A percentile compares a stretch with the other conserved stretches of the same genome.
These are phyloP conservation scores for Pycnomerus fuliginosus DNA, from an alignment of 2,888 invertebrate species.

Conservation along the genomic window DNA sequence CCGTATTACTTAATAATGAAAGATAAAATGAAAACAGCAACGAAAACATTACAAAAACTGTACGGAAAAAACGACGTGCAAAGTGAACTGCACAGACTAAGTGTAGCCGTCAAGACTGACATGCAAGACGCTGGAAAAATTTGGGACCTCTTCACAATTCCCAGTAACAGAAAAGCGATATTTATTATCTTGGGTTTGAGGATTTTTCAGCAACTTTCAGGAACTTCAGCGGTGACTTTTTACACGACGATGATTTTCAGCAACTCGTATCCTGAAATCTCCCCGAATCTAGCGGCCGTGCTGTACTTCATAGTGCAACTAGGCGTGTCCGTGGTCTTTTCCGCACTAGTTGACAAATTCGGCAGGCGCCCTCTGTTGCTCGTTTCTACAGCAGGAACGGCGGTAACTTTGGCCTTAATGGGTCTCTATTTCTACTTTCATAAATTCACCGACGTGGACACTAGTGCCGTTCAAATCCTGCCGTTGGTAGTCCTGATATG, in stretches of 20 bases:
- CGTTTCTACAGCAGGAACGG: slow-evolving; percentile 52
- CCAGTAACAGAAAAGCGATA: slow-evolving; percentile 57
- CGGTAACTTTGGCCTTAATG: slow-evolving; percentile 47
- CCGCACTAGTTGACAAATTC: slow-evolving; percentile 58
- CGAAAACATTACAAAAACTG: background rate
- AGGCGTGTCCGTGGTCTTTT: slow-evolving; percentile 55
- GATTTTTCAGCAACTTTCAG: no score
- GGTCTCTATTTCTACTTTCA: slow-evolving; percentile 52
- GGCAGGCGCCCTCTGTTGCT: slow-evolving; percentile 57
- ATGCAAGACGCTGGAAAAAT: background rate
- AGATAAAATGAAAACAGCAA: slow-evolving; percentile 45
- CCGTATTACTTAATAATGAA: slow-evolving; percentile 56
- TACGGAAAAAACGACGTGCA: no score
- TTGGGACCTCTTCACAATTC: slow-evolving; percentile 44
- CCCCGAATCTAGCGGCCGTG: no score
- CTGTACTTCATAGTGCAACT: slow-evolving; percentile 60
- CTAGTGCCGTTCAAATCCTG: slow-evolving; percentile 45
- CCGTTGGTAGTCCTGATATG: slow-evolving; percentile 51
- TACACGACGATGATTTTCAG: no score
- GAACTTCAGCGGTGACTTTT: no score
- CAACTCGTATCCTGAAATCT: no score
- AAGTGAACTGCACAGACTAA: no score
- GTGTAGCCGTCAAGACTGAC: no score
- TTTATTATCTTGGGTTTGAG: no score
- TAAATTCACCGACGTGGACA: slow-evolving; percentile 41